These are phyloP conservation scores for Formicarius rufipectus DNA, from an alignment of 2,113 vertebrate genomes.

Conservation along the genomic window DNA sequence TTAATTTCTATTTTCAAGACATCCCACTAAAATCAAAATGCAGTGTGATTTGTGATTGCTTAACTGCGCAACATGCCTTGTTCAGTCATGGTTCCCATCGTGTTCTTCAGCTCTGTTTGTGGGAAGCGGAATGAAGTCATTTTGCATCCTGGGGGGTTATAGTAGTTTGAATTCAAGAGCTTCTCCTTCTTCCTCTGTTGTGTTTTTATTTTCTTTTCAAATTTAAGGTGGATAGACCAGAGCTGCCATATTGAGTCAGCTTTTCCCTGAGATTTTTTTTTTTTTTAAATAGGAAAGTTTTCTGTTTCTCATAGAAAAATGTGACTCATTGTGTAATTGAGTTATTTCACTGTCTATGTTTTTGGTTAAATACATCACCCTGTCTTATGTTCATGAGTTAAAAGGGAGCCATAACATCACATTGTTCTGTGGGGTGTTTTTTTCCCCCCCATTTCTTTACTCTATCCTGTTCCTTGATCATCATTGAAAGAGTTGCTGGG, in stretches of 20 bases:
- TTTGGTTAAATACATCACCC: neutral
- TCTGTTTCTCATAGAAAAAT: neutral
- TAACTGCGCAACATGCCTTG: neutral
- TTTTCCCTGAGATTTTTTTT: neutral
- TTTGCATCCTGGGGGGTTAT: neutral
- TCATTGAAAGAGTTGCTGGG: neutral
- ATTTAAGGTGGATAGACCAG: neutral
- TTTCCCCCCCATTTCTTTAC: accelerated
- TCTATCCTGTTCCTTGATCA: neutral
- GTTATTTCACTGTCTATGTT: neutral
- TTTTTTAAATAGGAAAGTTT: neutral
- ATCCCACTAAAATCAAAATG: slow-evolving; percentile 7
- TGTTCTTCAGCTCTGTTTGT: neutral
- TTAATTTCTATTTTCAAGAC: slow-evolving; percentile 38
- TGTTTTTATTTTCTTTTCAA: neutral
- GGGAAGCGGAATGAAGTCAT: neutral
- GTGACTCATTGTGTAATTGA: neutral
- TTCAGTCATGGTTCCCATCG: neutral
- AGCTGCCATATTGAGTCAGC: neutral
- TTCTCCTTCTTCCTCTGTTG: neutral
- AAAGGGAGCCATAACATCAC: neutral
- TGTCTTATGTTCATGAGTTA: neutral
- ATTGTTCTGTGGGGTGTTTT: neutral
- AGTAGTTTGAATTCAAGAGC: neutral
- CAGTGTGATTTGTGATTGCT: slow-evolving; percentile 31